phyloP scores from a whole-genome alignment of 1,140 invertebrate genomes.

The Araneus ventricosus region DNA sequence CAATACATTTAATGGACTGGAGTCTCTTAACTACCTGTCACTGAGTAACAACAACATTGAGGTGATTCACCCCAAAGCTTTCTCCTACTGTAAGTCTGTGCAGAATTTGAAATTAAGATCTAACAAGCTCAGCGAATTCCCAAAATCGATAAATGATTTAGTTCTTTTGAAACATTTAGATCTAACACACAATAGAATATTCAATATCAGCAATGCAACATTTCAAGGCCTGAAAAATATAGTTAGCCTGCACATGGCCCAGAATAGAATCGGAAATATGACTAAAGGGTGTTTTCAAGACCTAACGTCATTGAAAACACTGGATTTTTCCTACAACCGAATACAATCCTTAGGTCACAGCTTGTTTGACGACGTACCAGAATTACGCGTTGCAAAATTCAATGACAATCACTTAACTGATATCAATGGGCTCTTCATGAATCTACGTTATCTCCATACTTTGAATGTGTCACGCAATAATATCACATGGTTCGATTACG shows the following conservation, averaged over 20 bases:
- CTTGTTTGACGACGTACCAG: constrained; percentile 88
- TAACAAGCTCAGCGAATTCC: constrained; percentile 77
- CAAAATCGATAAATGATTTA: constrained; percentile 76
- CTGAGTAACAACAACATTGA: constrained; percentile 89
- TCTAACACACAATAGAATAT: constrained; percentile 92
- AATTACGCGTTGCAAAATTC: constrained; percentile 90
- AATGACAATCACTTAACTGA: constrained; percentile 92
- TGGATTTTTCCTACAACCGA: constrained; percentile 94
- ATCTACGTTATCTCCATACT: constrained; percentile 90
- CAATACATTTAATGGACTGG: constrained; percentile 90
- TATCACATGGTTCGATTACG: constrained; percentile 94
- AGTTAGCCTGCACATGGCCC: constrained; percentile 90
- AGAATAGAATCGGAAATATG: constrained; percentile 86
- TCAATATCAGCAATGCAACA: constrained; percentile 68
- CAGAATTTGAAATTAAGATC: constrained; percentile 78
- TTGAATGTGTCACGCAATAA: constrained; percentile 95
- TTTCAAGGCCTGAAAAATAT: constrained; percentile 85
- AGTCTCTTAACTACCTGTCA: constrained; percentile 90
- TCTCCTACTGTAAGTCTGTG: constrained; percentile 77
- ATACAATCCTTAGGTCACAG: constrained; percentile 90
- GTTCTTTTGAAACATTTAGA: constrained; percentile 88
- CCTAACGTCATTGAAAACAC: constrained; percentile 89
- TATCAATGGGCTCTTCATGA: constrained; percentile 91
- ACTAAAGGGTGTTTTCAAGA: constrained; percentile 89
- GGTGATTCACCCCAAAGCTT: constrained; percentile 77